Base-by-base conservation (phyloP, 2,888 invertebrate species). In the Azorinus chamasolen region DNA sequence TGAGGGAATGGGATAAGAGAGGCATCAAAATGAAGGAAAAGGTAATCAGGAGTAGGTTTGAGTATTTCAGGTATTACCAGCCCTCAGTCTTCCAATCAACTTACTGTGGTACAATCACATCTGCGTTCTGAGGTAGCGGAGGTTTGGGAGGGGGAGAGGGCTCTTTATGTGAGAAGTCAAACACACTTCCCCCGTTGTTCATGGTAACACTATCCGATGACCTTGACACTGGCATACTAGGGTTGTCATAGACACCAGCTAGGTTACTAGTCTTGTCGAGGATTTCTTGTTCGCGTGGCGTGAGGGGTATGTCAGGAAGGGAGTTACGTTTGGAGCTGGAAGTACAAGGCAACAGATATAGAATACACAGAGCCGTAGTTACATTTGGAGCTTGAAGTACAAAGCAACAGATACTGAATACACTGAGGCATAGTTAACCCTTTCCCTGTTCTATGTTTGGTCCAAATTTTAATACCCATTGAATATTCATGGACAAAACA, bases 91-190 rank as follows among this genome's bases (percentile, higher is more conserved):
- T n/a, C n/a, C n/a, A n/a, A 10, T 10, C 32, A 32, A 65, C 80
- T 76, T 78, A 85, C 86, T 81, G 84, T 69, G 83, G 84, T 70
- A 88, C 57, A 22, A 85, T 70, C 39, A 82, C 68, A 58, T 80
- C 83, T 57, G 79, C 83, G 61, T 85, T 86, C 32, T 95, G 95
- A 68, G 97, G 97, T 87, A 97, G 94, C 62, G 97, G 97, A 57
- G 98, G 97, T 94, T 98, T 97, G 14, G 97, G 97, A 71, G 97
- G 97, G 73, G 96, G 96, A 93, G 89, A 86, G 39, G 87, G 83
- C 46, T 84, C 81, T 27, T 54, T 43, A n/a, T 63, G 71, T 20
- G 66, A 55, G 46, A 81, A 78, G 39, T 83, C 79, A 76, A 84
- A 86, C 27, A 65, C 66, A 6, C 73, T 64, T 32, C 62, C 66